Evolutionary conservation across 1,140 invertebrate genomes (phyloP).

Genomic region (Macrosteles quadrilineatus): DNA sequence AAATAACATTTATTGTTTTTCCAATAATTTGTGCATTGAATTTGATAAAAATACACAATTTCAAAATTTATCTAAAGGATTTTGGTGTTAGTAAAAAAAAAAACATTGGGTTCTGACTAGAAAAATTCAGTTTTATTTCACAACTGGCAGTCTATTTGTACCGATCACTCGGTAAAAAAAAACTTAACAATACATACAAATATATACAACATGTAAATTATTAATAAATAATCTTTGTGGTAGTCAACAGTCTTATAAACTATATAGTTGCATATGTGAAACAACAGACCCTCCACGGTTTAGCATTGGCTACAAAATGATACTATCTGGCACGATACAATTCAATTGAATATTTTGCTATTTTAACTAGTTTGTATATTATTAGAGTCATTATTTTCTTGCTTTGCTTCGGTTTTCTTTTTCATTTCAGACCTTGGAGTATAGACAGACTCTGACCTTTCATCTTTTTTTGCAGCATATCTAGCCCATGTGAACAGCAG

Average conservation of each 20-base stretch:
- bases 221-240: conserved; percentile 3
- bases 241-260: conserved; percentile 12
- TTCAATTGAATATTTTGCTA: no score
- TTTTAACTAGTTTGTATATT: neutral
- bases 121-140: neutral
- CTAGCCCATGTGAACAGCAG: conserved; percentile 70
- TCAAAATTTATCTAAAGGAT: no score
- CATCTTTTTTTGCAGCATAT: conserved; percentile 65
- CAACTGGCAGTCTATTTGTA: neutral
- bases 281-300: neutral
- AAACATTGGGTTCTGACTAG: no score
- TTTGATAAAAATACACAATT: no score
- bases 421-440: conserved; percentile 49
- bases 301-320: neutral
- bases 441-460: conserved; percentile 67
- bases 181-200: neutral
- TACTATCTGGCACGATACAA: no score
- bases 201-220: neutral
- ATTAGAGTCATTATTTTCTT: conserved; percentile 28
- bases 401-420: conserved; percentile 49
- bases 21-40: no score
- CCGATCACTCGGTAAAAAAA: neutral
- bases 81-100: no score
- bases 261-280: neutral
- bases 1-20: no score